These are phyloP conservation scores for Leptocoma aspasia DNA, from an alignment of 2,113 vertebrate genomes.

Conservation along the genomic window DNA sequence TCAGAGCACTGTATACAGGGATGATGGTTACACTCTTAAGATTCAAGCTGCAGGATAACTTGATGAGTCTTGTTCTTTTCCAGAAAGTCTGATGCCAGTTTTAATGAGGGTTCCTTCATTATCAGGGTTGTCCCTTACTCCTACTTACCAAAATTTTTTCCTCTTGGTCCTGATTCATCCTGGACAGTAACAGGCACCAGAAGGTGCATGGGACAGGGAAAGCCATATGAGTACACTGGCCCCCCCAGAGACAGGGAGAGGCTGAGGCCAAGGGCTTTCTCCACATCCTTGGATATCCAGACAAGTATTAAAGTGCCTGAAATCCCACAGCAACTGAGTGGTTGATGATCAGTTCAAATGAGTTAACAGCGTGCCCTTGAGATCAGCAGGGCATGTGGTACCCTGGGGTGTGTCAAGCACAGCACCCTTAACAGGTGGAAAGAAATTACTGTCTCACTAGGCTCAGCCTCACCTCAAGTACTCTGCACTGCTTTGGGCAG, in stretches of 20 bases:
- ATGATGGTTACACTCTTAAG: neutral
- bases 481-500: neutral
- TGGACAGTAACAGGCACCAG: neutral
- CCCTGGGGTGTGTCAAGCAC: neutral
- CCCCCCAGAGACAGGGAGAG: neutral
- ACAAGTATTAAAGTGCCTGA: neutral
- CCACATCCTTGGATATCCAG: neutral
- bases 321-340: neutral
- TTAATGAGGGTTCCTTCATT: neutral
- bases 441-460: neutral
- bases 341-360: neutral
- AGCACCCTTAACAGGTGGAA: rapidly evolving
- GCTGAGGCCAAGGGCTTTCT: neutral
- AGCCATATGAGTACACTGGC: rapidly evolving
- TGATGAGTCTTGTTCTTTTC: neutral
- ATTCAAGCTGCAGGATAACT: neutral
- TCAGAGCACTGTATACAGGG: neutral
- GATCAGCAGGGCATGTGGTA: neutral
- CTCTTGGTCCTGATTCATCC: neutral
- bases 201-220: neutral
- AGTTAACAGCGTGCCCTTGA: neutral
- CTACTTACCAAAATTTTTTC: neutral
- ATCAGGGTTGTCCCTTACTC: neutral
- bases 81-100: neutral
- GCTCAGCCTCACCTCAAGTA: neutral